A percentile compares a stretch with the other conserved stretches of the same genome.
phyloP scores from a whole-genome alignment of 2,113 vertebrate genomes.

The Catharus fuscescens region DNA sequence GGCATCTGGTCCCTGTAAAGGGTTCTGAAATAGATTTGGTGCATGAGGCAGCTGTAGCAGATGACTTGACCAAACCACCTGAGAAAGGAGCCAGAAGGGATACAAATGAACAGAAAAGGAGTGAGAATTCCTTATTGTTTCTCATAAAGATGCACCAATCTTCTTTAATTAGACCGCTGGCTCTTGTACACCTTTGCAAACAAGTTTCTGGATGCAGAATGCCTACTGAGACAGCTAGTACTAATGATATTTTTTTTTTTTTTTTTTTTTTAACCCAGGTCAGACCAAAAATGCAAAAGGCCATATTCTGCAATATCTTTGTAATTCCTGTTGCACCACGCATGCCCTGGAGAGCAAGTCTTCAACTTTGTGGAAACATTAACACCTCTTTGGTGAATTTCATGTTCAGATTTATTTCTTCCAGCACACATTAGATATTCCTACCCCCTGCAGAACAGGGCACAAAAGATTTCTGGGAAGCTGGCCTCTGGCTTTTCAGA shows the following conservation, averaged over 20 bases:
- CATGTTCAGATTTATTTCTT: neutral
- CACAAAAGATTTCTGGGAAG: constrained; percentile 2
- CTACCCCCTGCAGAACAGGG: neutral
- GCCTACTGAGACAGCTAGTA: neutral
- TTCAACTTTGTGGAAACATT: neutral
- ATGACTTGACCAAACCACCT: neutral
- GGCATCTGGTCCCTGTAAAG: neutral
- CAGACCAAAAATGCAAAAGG: neutral
- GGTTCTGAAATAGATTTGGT: neutral
- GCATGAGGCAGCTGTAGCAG: neutral
- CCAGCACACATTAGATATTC: neutral
- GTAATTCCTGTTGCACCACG: neutral
- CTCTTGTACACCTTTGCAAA: neutral
- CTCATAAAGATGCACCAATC: neutral
- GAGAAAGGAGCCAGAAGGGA: neutral
- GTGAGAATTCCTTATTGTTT: neutral
- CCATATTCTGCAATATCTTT: neutral
- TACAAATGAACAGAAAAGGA: neutral
- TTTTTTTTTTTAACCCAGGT: neutral
- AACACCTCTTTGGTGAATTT: neutral
- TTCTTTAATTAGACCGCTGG: neutral
- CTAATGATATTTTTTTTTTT: too few species aligned
- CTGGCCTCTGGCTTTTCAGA: neutral
- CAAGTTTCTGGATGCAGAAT: neutral
- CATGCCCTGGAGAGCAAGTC: neutral